Evolutionary conservation across 1,140 invertebrate species (phyloP).

Genomic region (Pollicipes pollicipes): DNA sequence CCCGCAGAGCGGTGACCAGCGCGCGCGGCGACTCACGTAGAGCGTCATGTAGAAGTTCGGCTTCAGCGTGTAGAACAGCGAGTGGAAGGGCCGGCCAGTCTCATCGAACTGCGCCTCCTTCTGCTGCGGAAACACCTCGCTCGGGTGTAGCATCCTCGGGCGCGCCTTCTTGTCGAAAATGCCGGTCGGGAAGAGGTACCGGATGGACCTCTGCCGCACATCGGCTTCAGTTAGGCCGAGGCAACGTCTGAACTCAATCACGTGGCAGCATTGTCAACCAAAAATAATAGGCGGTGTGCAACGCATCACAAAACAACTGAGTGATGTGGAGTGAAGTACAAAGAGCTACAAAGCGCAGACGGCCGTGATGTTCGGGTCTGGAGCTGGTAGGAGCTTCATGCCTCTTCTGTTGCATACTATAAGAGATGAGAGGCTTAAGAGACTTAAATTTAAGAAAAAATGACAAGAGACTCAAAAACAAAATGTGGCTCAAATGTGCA

Average conservation of each 20-base stretch:
- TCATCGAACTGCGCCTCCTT: slow-evolving; percentile 82
- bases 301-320: too few relatives aligned
- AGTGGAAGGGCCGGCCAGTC: slow-evolving; percentile 67
- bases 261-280: background rate
- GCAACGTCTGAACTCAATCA: background rate
- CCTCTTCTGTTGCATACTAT: too few relatives aligned
- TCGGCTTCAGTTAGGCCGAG: slow-evolving; percentile 14
- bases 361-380: too few relatives aligned
- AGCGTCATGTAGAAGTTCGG: slow-evolving; percentile 41
- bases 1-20: too few relatives aligned
- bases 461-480: too few relatives aligned
- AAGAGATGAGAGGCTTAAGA: too few relatives aligned
- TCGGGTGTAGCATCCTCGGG: slow-evolving; percentile 69
- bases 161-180: slow-evolving; percentile 59
- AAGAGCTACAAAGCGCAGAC: too few relatives aligned
- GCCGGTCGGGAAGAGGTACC: slow-evolving; percentile 82
- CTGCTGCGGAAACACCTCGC: slow-evolving; percentile 59
- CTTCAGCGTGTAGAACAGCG: slow-evolving; percentile 71
- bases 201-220: slow-evolving; percentile 53
- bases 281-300: background rate
- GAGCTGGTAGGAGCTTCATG: too few relatives aligned
- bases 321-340: too few relatives aligned
- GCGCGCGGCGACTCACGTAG: too few relatives aligned
- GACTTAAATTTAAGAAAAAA: too few relatives aligned
- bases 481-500: too few relatives aligned